Base-by-base conservation (phyloP, 2,797 vertebrate genomes). In the Dromococcyx pavoninus region DNA sequence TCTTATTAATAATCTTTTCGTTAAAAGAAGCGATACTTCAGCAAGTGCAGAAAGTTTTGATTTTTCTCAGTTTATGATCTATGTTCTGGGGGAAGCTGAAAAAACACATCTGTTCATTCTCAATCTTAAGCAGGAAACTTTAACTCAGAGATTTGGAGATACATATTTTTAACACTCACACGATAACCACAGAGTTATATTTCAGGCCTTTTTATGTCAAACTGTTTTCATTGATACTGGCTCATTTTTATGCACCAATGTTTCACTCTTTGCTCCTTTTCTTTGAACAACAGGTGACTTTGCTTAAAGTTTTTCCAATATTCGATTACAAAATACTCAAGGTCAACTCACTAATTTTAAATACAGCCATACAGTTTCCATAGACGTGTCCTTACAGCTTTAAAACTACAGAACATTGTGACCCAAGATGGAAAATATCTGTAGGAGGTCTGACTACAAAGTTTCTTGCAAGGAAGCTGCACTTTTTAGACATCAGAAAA, bases 41-140 rank as follows among this genome's bases (percentile, higher is more conserved):
- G 28, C 14, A 92, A 66, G 27, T 2, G 61, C 15, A 56, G 54
- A 61, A 89, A 89, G n/a, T 89, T 92, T 84, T 81, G 22, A 67
- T 88, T 93, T 92, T 94, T 88, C 48, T 88, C n/a, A 27, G 60
- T 87, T 88, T 90, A 27, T 83, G 60, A 58, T 74, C 58, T 69
- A 0, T 62, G 22, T 78, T 93, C 35, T 17, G 8, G 15, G n/a
- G 56, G 28, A 93, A 86, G 37, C 15, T 76, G 53, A 74, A 91
- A 48, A 92, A 94, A 21, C 25, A 51, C 25, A 67, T 88, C 17
- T 73, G 37, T 35, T 92, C n/a, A 27, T 75, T 86, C 50, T 90
- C 75, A 81, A 0, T 48, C 30, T 66, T 66, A 64, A 70, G 17
- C 18, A 65, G 33, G 28, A 84, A 90, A 9, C 25, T 73, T 77